phyloP scores from a whole-genome alignment of 2,888 invertebrate genomes.

The Brachynemurus nebulosus region DNA sequence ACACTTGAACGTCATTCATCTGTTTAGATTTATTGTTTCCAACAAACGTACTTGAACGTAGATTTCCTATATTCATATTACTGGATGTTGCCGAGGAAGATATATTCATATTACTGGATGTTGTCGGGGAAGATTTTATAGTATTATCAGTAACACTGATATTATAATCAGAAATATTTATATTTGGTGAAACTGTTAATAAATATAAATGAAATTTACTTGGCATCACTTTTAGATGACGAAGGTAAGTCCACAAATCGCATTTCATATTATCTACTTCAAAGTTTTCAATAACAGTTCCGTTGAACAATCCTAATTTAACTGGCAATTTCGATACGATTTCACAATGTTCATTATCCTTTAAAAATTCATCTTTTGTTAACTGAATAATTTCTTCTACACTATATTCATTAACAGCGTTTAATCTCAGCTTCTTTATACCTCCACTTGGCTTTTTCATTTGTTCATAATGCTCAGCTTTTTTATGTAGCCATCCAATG shows the following conservation, averaged over 20 bases:
- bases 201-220: background rate
- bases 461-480: background rate
- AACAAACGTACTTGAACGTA: too few species aligned
- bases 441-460: background rate
- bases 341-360: background rate
- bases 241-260: background rate
- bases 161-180: too few species aligned
- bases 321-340: background rate
- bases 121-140: too few species aligned
- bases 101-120: too few species aligned
- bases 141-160: too few species aligned
- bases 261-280: background rate
- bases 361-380: background rate
- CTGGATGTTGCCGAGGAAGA: too few species aligned
- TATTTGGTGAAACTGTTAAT: background rate
- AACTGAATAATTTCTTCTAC: background rate
- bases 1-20: too few species aligned
- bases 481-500: background rate
- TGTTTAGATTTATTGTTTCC: too few species aligned
- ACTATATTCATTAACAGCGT: background rate
- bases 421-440: background rate
- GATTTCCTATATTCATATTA: too few species aligned
- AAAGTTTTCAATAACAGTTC: background rate
- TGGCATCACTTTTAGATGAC: background rate
- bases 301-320: background rate